Conservation (phyloP, 2,797 vertebrate genomes). For the Lagocephalus sceleratus region DNA sequence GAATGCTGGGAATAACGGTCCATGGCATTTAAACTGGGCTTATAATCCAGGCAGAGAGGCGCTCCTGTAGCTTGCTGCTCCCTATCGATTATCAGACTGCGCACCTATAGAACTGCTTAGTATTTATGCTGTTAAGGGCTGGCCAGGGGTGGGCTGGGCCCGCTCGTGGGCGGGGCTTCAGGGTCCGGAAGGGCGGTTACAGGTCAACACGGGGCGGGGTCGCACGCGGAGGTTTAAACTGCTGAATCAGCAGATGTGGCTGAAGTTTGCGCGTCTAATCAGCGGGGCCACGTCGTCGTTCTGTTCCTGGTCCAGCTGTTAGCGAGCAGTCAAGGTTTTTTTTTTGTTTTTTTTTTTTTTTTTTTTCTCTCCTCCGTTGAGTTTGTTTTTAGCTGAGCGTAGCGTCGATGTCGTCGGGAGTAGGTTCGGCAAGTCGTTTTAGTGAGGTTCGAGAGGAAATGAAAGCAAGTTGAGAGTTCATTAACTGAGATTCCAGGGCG, state of each 20-base stretch:
- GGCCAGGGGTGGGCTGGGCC: slow-evolving; percentile 71
- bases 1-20: slow-evolving; percentile 46
- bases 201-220: slow-evolving; percentile 18
- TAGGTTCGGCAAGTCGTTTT: slow-evolving; percentile 41
- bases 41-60: slow-evolving; percentile 38
- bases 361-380: no score
- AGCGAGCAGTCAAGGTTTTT: slow-evolving; percentile 16
- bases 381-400: slow-evolving; percentile 7
- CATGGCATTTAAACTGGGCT: slow-evolving; percentile 47
- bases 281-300: slow-evolving; percentile 26
- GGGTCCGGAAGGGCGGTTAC: slow-evolving; percentile 31
- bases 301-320: slow-evolving; percentile 33
- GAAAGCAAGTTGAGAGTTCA: slow-evolving; percentile 21
- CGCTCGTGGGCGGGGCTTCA: slow-evolving; percentile 41
- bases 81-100: slow-evolving; percentile 41
- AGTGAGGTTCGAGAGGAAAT: slow-evolving; percentile 31
- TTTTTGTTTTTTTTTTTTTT: not conserved
- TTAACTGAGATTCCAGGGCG: slow-evolving; percentile 21
- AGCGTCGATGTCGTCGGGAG: slow-evolving; percentile 20
- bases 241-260: not conserved
- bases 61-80: slow-evolving; percentile 39
- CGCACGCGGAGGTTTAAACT: slow-evolving; percentile 8
- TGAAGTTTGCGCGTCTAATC: not conserved
- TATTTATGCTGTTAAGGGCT: slow-evolving; percentile 58
- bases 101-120: slow-evolving; percentile 60